Conservation (phyloP, 2,888 invertebrate genomes). For the Carcina quercana region DNA sequence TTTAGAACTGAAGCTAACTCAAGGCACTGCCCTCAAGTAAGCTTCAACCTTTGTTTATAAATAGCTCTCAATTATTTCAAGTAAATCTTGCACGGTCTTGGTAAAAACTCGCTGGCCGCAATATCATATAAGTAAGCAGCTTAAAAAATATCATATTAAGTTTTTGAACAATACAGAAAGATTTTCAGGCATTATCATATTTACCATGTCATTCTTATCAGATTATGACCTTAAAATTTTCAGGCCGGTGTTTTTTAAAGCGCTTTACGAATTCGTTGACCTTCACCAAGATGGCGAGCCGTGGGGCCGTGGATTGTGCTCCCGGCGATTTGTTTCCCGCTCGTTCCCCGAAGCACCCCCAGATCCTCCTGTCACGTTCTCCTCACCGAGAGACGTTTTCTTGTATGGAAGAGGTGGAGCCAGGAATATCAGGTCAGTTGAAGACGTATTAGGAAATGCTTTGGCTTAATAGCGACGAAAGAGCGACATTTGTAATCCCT, state of each 20-base stretch:
- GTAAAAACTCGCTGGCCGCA: too few species aligned
- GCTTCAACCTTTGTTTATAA: constrained; percentile 19
- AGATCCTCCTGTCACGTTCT: constrained; percentile 83
- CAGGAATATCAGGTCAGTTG: constrained; percentile 82
- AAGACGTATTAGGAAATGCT: constrained; percentile 3
- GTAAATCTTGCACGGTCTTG: too few species aligned
- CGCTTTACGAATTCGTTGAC: constrained; percentile 92
- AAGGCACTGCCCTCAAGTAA: constrained; percentile 90
- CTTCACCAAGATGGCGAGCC: constrained; percentile 89
- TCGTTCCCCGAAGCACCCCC: constrained; percentile 69
- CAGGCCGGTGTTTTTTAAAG: constrained; percentile 89
- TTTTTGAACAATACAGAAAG: too few species aligned
- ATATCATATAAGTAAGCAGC: too few species aligned
- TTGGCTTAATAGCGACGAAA: too few species aligned
- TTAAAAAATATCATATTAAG: too few species aligned
- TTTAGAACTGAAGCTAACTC: constrained; percentile 84
- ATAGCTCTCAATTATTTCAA: too few species aligned
- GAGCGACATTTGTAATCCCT: too few species aligned
- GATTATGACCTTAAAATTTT: too few species aligned
- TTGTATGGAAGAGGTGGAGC: constrained; percentile 90
- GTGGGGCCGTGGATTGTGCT: constrained; percentile 83
- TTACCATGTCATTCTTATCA: too few species aligned
- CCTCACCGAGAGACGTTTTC: constrained; percentile 88
- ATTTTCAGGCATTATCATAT: too few species aligned
- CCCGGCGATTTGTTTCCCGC: constrained; percentile 82